Evolutionary conservation across 2,797 vertebrate genomes (phyloP), one percentile per base, ranked within the genome.

Genomic region (Gymnothorax javanicus): DNA sequence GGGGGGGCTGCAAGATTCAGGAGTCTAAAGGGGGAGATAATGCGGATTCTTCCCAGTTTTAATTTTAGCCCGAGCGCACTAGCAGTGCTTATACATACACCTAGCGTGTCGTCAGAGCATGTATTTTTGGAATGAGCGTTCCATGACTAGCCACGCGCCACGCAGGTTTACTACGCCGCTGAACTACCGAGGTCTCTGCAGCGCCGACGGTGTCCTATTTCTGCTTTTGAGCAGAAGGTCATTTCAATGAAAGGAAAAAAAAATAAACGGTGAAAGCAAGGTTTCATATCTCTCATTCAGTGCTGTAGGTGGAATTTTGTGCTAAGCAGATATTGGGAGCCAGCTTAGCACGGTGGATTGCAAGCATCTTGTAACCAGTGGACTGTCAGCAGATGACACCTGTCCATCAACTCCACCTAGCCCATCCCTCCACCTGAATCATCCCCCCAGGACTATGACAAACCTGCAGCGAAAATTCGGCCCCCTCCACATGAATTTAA

Each of bases 61-160:
- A 95, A 94, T 95, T 96, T 95, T 95, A 96, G 94, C 93, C 88
- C 87, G 89, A 91, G 88, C 90, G 88, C 84, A 90, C 92, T 93
- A 94, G 94, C 92, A 91, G 89, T 94, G 94, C 89, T 93, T 93
- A 94, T 94, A 94, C 94, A 93, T 85, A 86, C 93, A 92, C 91
- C 92, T 92, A 94, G 93, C 27, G 86, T 75, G 94, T 92, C 95
- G 94, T 96, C 95, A 95, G 91, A 93, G 92, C 69, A 87, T 85
- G 89, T 94, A 96, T 95, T 96, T 94, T 92, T 93, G 94, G 94
- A 43, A 94, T 25, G 25, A 20, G 12, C 57, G 20, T 7, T 62
- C 69, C 2, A 5, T 27, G 54, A 58, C 50, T 84, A 62, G 52
- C 92, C 90, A 88, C 73, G 87, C 89, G 90, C 88, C 87, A 81